Base-by-base conservation (phyloP, 2,888 invertebrate species). In the Venusia cambrica region DNA sequence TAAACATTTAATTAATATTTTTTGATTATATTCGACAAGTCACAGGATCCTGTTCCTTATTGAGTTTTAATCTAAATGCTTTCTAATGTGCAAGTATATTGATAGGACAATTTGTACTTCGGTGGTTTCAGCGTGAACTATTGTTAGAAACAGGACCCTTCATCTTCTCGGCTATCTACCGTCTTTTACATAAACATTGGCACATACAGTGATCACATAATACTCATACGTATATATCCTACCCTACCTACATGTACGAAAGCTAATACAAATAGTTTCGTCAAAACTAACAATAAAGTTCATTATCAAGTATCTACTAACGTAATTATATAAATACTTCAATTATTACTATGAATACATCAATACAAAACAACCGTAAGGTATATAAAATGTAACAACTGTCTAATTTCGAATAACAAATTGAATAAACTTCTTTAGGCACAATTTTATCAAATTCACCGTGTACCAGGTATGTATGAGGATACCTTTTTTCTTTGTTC, bases 201-300 rank as follows among this genome's bases (percentile, higher is more conserved):
- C 84, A 84, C 84, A 79, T 71, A 60, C 49, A 63, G 62, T 73
- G 72, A 79, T 84, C 81, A 83, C 81, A 76, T 76, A 71, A 75
- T 74, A 77, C 69, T 72, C 63, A 69, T 61, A 67, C 61, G 64
- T 62, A 62, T 70, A 64, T 53, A 51, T 39, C 48, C 51, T 56
- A 52, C 15, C 24, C 35, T 59, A 64, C 50, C 54, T 51, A 38
- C 32, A 22, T 53, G 51, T 70, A 69, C 48, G 68, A 74, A 76
- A 76, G 73, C 74, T 73, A 72, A 37, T 55, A 54, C 38, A 41
- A 44, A 42, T 43, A 8, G 22, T 33, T 36, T 42, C 32, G 15
- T 35, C 42, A 48, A 48, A 57, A 62, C 57, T 56, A 51, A 51
- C 52, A 50, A 60, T 69, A 65, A 67, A 66, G 65, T 62, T 65